Conservation (phyloP, 92 coral and sea anemone species). For the Zoanthus sociatus region DNA sequence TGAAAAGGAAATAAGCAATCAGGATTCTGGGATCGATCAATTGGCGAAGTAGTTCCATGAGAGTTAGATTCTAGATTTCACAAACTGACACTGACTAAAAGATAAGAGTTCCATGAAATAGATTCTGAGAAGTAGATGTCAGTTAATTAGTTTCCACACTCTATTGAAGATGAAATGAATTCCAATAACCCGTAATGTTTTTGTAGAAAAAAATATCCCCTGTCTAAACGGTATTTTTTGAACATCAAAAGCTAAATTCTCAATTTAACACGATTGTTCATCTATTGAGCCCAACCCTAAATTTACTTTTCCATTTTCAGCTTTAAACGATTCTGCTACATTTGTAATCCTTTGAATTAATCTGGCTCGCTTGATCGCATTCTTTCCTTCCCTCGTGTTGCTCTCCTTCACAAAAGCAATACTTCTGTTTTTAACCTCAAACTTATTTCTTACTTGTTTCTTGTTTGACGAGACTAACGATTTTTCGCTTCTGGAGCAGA, state of each 20-base stretch:
- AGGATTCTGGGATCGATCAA: too few relatives aligned
- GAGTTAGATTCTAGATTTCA: too few relatives aligned
- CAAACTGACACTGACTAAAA: too few relatives aligned
- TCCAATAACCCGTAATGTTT: too few relatives aligned
- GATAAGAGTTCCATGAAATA: too few relatives aligned
- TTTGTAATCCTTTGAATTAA: slow-evolving; percentile 1
- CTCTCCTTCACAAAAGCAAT: background rate
- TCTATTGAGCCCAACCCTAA: slow-evolving; percentile 7
- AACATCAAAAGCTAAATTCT: background rate
- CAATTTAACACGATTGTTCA: slow-evolving; percentile 14
- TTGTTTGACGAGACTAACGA: background rate
- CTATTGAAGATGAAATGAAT: too few relatives aligned
- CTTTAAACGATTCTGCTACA: background rate
- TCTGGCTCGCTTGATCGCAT: background rate
- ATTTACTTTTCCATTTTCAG: background rate
- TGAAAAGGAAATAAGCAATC: too few relatives aligned
- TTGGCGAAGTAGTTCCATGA: too few relatives aligned
- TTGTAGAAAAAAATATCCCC: too few relatives aligned
- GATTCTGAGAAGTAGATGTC: too few relatives aligned
- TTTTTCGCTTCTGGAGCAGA: background rate
- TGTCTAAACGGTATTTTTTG: too few relatives aligned
- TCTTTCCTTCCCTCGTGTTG: background rate
- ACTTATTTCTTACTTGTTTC: background rate
- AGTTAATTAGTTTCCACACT: too few relatives aligned
- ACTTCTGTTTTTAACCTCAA: background rate